Evolutionary conservation across 2,797 vertebrate genomes (phyloP).

Genomic region (Dermochelys coriacea): DNA sequence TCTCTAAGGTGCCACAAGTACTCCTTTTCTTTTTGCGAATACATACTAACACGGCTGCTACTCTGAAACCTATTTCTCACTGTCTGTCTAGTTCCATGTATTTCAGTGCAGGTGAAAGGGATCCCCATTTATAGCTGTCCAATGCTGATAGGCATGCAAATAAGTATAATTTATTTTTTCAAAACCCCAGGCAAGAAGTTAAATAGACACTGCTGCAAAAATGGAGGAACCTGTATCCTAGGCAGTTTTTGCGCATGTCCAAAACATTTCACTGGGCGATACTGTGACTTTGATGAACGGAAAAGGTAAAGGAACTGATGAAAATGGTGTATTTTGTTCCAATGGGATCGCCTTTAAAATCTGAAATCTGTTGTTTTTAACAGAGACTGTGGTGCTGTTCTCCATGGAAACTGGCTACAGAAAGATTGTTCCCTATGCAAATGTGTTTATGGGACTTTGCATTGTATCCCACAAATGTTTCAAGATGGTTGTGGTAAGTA

Average conservation of each 20-base stretch:
- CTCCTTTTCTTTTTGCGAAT: no score
- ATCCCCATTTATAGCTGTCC: neutral
- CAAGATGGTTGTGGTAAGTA: conserved; percentile 81
- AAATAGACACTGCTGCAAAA: conserved; percentile 82
- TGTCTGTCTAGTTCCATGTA: neutral
- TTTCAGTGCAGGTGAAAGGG: neutral
- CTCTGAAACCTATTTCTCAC: no score
- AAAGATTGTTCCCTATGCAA: conserved; percentile 83
- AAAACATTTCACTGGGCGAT: conserved; percentile 78
- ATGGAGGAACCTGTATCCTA: conserved; percentile 82
- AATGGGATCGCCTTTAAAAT: neutral
- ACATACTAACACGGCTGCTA: no score
- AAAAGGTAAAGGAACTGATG: conserved; percentile 48
- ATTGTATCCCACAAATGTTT: conserved; percentile 81
- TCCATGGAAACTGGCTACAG: conserved; percentile 81
- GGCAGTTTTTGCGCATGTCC: conserved; percentile 83
- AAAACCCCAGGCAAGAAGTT: conserved; percentile 71
- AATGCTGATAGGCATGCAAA: neutral
- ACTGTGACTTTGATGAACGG: conserved; percentile 80
- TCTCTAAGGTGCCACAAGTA: no score
- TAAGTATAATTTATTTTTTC: neutral
- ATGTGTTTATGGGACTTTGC: conserved; percentile 81
- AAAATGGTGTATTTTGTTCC: neutral
- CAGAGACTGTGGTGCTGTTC: conserved; percentile 77
- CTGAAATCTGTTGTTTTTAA: neutral